Conservation (phyloP, 2,888 invertebrate species). For the Tuberolachnus salignus region DNA sequence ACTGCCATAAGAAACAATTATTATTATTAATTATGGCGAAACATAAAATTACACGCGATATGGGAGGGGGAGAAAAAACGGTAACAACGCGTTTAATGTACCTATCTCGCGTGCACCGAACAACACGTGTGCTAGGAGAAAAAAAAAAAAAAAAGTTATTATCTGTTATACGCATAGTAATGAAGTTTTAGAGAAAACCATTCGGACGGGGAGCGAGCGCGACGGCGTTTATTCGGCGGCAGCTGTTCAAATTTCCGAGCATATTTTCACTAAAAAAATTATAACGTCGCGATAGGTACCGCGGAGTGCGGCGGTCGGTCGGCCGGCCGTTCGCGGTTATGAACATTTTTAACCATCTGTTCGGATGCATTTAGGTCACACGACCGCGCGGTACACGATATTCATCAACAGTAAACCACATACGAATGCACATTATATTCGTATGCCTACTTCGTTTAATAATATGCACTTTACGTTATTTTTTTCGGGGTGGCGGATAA, state of each 20-base stretch:
- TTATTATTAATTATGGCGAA: slow-evolving; percentile 1
- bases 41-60: slow-evolving; percentile 10
- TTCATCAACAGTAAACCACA: not conserved
- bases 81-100: too few species aligned
- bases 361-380: slow-evolving; percentile 44
- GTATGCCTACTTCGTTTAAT: not conserved
- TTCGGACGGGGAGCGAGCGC: not conserved
- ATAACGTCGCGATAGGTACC: too few species aligned
- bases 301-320: not conserved
- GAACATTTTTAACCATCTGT: slow-evolving; percentile 36
- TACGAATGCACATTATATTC: not conserved
- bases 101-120: too few species aligned
- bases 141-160: not conserved
- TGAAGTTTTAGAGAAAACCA: not conserved
- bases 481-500: not conserved
- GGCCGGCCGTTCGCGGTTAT: not conserved
- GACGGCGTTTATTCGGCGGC: not conserved
- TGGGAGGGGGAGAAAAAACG: too few species aligned
- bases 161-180: not conserved
- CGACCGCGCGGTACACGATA: not conserved
- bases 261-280: not conserved
- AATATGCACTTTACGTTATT: slow-evolving; percentile 16
- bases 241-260: slow-evolving; percentile 47
- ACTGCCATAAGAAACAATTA: slow-evolving; percentile 15
- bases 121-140: not conserved